Conservation (phyloP, 2,113 vertebrate genomes). For the Arizona elegans region DNA sequence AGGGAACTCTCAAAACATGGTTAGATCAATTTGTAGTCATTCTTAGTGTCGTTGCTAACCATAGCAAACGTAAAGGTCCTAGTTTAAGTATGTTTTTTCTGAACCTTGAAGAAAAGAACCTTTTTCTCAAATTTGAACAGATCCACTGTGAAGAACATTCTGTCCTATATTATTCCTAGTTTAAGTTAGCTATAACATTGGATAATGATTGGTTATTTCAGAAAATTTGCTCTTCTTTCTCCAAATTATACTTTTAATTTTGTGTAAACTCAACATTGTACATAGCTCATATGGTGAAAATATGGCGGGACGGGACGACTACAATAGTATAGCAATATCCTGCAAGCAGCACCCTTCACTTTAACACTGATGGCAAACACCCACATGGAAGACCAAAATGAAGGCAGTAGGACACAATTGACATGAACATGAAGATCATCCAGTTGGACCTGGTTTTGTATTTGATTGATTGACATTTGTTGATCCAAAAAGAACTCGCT, state of each 20-base stretch:
- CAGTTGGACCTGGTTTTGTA: not conserved
- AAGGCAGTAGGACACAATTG: too few relatives aligned
- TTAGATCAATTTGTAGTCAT: not conserved
- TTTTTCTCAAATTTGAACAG: not conserved
- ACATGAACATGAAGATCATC: too few relatives aligned
- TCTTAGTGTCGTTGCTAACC: not conserved
- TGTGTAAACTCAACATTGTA: not conserved
- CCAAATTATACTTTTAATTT: not conserved
- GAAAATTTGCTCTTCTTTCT: not conserved
- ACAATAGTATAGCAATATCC: too few relatives aligned
- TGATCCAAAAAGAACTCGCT: not conserved
- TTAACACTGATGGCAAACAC: too few relatives aligned
- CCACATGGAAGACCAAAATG: too few relatives aligned
- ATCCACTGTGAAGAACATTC: not conserved
- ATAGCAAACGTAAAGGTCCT: not conserved
- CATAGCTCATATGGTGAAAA: not conserved
- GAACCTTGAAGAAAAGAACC: not conserved
- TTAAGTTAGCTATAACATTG: not conserved
- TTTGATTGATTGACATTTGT: not conserved
- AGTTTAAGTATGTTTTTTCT: not conserved
- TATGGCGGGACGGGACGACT: too few relatives aligned
- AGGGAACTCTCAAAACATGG: not conserved
- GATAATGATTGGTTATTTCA: not conserved
- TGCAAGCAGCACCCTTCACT: too few relatives aligned
- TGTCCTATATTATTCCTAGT: not conserved